Conservation (phyloP, 2,888 invertebrate species). For the Cantharis rufa region DNA sequence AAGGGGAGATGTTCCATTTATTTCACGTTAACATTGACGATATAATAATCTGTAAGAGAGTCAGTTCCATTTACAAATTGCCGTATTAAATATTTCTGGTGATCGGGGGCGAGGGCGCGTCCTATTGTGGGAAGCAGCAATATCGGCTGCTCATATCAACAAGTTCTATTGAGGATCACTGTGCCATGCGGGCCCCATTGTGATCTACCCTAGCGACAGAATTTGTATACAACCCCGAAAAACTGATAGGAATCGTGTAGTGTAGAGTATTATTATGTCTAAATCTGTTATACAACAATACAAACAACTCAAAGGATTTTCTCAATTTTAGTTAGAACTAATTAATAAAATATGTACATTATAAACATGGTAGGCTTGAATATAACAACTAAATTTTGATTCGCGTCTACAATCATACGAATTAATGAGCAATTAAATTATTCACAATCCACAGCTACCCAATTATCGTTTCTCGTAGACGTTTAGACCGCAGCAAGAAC, state of each 20-base stretch:
- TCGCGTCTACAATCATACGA: constrained; percentile 40
- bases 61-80: constrained; percentile 48
- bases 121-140: constrained; percentile 38
- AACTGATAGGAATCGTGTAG: constrained; percentile 29
- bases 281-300: constrained; percentile 18
- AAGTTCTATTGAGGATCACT: constrained; percentile 52
- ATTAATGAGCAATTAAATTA: constrained; percentile 55
- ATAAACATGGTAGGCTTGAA: constrained; percentile 21
- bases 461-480: constrained; percentile 45
- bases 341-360: constrained; percentile 14
- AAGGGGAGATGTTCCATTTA: constrained; percentile 25
- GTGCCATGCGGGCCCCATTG: constrained; percentile 49
- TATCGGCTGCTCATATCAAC: constrained; percentile 54
- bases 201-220: constrained; percentile 41
- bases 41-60: constrained; percentile 28
- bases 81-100: constrained; percentile 50
- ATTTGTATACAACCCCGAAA: constrained; percentile 50
- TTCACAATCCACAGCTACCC: constrained; percentile 51
- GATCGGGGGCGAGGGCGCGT: constrained; percentile 27
- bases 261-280: constrained; percentile 21
- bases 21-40: constrained; percentile 29
- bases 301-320: neutral
- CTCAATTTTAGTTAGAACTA: constrained; percentile 12
- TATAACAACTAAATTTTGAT: constrained; percentile 32
- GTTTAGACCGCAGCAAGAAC: constrained; percentile 24